Percentiles rank a stretch among this genome's conserved stretches.
Conservation (phyloP, 2,888 invertebrate species). For the Oxycera nigricornis region DNA sequence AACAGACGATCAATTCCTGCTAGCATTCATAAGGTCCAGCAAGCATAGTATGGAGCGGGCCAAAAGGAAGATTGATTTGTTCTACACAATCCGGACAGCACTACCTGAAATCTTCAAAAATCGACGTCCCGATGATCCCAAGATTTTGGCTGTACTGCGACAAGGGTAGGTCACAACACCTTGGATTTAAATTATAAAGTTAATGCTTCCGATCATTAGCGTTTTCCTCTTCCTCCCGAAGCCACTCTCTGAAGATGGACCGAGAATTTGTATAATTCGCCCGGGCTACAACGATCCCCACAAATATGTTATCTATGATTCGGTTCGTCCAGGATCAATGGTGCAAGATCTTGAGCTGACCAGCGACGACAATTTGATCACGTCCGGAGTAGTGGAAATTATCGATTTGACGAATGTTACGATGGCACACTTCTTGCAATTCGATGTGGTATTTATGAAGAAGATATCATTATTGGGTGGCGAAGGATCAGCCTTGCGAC, state of each 20-base stretch:
- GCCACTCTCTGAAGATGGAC: conserved; percentile 56
- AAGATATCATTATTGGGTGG: conserved; percentile 63
- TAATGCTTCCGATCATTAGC: conserved; percentile 1
- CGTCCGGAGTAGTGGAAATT: conserved; percentile 63
- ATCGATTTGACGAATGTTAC: conserved; percentile 65
- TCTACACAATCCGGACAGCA: conserved; percentile 66
- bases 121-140: conserved; percentile 51
- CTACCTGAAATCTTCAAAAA: conserved; percentile 66
- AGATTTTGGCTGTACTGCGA: not conserved
- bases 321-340: conserved; percentile 65
- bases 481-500: conserved; percentile 66
- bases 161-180: conserved; percentile 51
- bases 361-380: conserved; percentile 65
- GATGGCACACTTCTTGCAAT: conserved; percentile 63
- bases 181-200: not conserved
- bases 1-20: conserved; percentile 62
- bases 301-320: conserved; percentile 58
- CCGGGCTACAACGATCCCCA: conserved; percentile 56
- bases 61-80: conserved; percentile 66
- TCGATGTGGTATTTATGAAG: conserved; percentile 65
- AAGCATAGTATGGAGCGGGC: conserved; percentile 65
- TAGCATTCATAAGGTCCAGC: conserved; percentile 65
- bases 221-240: conserved; percentile 46
- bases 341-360: conserved; percentile 65
- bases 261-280: conserved; percentile 47